phyloP scores from a whole-genome alignment of 2,113 vertebrate species.

The Sphyrna mokarran region DNA sequence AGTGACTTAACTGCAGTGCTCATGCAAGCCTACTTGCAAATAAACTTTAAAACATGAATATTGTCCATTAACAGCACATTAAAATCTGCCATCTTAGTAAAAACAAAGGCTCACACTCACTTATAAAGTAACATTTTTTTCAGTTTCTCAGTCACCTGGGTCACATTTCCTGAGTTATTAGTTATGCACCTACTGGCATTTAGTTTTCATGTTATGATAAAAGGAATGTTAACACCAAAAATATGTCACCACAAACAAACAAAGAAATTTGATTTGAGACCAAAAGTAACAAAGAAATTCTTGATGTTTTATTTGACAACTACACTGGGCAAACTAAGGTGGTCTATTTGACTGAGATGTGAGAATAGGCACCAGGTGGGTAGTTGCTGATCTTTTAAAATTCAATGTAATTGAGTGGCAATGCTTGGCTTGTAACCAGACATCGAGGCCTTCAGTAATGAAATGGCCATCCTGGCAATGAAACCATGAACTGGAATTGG shows the following conservation, averaged over 20 bases:
- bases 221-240: neutral
- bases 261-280: neutral
- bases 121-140: neutral
- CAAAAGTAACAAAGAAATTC: neutral
- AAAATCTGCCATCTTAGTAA: neutral
- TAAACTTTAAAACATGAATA: neutral
- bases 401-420: neutral
- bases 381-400: conserved; percentile 31
- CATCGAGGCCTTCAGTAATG: neutral
- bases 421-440: neutral
- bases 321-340: neutral
- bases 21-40: no score
- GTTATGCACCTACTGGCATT: neutral
- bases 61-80: neutral
- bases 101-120: neutral
- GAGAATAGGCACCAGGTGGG: neutral
- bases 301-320: neutral
- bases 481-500: neutral
- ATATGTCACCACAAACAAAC: neutral
- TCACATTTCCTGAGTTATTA: conserved; percentile 24
- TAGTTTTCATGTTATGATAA: neutral
- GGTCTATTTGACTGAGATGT: neutral
- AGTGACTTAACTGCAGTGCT: no score
- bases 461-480: neutral
- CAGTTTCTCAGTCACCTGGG: neutral